Conservation (phyloP, 1,140 invertebrate species). For the Orius insidiosus region DNA sequence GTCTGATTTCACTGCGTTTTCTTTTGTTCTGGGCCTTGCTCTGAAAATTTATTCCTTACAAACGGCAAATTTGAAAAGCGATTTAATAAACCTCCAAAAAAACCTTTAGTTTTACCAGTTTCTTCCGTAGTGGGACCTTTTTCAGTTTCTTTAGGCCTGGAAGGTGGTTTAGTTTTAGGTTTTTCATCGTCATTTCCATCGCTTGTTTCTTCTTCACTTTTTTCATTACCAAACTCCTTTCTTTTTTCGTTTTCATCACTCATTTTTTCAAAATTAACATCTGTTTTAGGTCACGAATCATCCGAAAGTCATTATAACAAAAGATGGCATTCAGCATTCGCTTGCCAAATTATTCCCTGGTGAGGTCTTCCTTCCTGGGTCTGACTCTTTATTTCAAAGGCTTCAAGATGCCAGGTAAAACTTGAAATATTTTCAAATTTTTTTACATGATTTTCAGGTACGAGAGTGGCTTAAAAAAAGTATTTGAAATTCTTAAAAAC, state of each 20-base stretch:
- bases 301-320: slow-evolving; percentile 15
- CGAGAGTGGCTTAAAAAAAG: slow-evolving; percentile 37
- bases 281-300: slow-evolving; percentile 16
- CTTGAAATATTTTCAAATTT: not conserved
- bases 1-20: too few species aligned
- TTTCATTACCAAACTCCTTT: too few species aligned
- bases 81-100: too few species aligned
- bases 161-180: too few species aligned
- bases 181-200: too few species aligned
- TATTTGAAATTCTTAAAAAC: slow-evolving; percentile 29
- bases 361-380: slow-evolving; percentile 28
- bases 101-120: too few species aligned
- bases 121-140: too few species aligned
- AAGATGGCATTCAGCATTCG: slow-evolving; percentile 17
- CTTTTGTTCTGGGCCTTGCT: too few species aligned
- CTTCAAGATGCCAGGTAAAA: slow-evolving; percentile 20
- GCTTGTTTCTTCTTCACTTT: too few species aligned
- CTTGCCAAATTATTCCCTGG: slow-evolving; percentile 24
- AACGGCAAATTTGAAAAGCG: too few species aligned
- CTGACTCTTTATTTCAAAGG: slow-evolving; percentile 29
- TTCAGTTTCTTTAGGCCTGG: too few species aligned
- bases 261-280: not conserved
- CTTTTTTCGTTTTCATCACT: not conserved
- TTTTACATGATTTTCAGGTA: slow-evolving; percentile 24
- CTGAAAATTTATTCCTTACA: too few species aligned